Percentiles rank a stretch among this genome's conserved stretches.
Evolutionary conservation across 1,140 invertebrate species (phyloP).

Genomic region (Aphelinus certus): DNA sequence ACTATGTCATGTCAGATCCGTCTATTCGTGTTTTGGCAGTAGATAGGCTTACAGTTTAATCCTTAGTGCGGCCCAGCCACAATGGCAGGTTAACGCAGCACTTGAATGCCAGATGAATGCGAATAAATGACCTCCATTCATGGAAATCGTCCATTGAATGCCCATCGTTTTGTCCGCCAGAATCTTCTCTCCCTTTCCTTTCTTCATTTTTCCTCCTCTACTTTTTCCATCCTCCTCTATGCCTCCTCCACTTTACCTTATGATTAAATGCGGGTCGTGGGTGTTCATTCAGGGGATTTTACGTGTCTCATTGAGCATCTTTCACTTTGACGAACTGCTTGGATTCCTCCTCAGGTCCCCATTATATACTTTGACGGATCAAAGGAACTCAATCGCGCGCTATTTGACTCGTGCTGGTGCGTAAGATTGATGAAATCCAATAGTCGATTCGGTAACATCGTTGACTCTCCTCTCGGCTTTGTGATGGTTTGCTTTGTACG

Average conservation of each 20-base stretch:
- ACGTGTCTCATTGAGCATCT: background rate
- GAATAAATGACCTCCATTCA: slow-evolving; percentile 63
- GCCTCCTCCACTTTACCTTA: slow-evolving; percentile 10
- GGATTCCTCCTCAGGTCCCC: background rate
- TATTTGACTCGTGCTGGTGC: background rate
- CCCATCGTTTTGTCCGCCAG: background rate
- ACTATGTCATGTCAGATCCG: slow-evolving; percentile 16
- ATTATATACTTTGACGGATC: background rate
- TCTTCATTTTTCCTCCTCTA: background rate
- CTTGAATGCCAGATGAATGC: slow-evolving; percentile 54
- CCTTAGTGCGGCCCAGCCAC: slow-evolving; percentile 19
- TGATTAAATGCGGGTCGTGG: slow-evolving; percentile 30
- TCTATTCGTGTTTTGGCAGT: slow-evolving; percentile 41
- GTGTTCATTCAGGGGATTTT: slow-evolving; percentile 27
- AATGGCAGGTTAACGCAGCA: slow-evolving; percentile 56
- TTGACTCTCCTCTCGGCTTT: background rate
- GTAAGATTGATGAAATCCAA: slow-evolving; percentile 32
- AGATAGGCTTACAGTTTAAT: slow-evolving; percentile 5
- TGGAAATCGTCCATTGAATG: slow-evolving; percentile 54
- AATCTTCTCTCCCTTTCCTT: background rate
- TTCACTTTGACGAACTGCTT: slow-evolving; percentile 5
- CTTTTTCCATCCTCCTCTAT: background rate
- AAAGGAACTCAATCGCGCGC: slow-evolving; percentile 3
- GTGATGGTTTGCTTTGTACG: background rate
- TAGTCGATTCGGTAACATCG: background rate